Evolutionary conservation across 2,888 invertebrate genomes (phyloP).

Genomic region (Pinctada fucata): DNA sequence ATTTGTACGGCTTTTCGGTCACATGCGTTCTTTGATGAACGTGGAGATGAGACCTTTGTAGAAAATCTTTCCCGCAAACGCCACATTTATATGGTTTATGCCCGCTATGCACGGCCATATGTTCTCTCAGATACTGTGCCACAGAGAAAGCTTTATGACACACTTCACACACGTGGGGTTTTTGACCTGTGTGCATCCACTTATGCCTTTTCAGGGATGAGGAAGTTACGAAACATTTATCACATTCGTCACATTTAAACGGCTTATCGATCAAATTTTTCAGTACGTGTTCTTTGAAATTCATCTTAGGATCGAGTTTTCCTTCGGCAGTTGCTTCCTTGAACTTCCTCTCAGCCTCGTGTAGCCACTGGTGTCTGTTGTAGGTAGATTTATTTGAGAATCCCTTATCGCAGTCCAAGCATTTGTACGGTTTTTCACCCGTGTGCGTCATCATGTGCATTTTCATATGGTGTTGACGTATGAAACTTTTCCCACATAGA

Average conservation of each 20-base stretch:
- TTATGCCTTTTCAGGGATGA: not conserved
- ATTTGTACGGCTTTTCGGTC: constrained; percentile 24
- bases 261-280: constrained; percentile 8
- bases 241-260: constrained; percentile 26
- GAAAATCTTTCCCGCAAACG: constrained; percentile 24
- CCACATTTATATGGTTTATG: constrained; percentile 17
- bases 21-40: constrained; percentile 26
- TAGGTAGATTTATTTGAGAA: constrained; percentile 11
- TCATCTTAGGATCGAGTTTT: not conserved
- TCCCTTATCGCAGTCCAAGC: constrained; percentile 17
- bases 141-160: constrained; percentile 5
- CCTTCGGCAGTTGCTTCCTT: not conserved
- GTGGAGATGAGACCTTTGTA: not conserved
- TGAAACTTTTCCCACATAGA: constrained; percentile 10
- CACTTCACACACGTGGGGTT: constrained; percentile 8
- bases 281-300: constrained; percentile 4
- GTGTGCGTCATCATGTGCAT: constrained; percentile 7
- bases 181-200: constrained; percentile 9
- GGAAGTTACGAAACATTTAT: not conserved
- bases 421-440: constrained; percentile 7
- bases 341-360: constrained; percentile 6
- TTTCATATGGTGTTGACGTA: constrained; percentile 16
- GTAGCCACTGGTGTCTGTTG: constrained; percentile 20
- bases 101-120: constrained; percentile 24
- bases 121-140: constrained; percentile 5